phyloP scores from a whole-genome alignment of 2,888 invertebrate species.

The Falcaria lacertinaria region DNA sequence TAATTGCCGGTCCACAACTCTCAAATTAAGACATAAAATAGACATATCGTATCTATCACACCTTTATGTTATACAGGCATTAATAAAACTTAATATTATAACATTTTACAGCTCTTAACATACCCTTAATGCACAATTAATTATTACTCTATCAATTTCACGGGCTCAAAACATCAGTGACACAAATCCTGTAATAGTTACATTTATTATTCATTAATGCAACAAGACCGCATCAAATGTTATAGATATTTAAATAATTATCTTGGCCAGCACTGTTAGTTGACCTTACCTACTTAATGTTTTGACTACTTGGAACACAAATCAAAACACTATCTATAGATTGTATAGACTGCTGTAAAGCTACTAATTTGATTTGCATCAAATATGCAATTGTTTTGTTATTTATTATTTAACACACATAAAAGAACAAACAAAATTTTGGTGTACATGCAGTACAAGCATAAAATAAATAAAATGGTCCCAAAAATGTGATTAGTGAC shows the following conservation, averaged over 20 bases:
- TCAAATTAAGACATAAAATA: too few species aligned
- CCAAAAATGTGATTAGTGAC: too few species aligned
- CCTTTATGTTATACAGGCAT: too few species aligned
- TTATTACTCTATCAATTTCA: not conserved
- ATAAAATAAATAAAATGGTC: too few species aligned
- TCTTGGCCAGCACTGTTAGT: conserved; percentile 16
- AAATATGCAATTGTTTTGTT: too few species aligned
- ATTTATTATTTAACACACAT: too few species aligned
- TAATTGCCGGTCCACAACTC: too few species aligned
- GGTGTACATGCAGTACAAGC: too few species aligned
- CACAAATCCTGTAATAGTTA: conserved; percentile 1
- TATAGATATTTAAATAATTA: conserved; percentile 15
- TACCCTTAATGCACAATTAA: not conserved
- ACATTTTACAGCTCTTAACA: not conserved
- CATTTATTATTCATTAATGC: conserved; percentile 20
- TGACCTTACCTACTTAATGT: conserved; percentile 19
- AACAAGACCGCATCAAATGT: conserved; percentile 21
- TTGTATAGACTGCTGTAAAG: too few species aligned
- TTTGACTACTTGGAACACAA: not conserved
- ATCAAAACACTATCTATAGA: not conserved
- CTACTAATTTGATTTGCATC: too few species aligned
- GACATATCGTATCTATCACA: too few species aligned
- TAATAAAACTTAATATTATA: not conserved
- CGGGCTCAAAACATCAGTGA: not conserved
- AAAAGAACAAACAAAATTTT: too few species aligned